A percentile compares a stretch with the other conserved stretches of the same genome.
Conservation (phyloP, 2,888 invertebrate species). For the Tipula lateralis region DNA sequence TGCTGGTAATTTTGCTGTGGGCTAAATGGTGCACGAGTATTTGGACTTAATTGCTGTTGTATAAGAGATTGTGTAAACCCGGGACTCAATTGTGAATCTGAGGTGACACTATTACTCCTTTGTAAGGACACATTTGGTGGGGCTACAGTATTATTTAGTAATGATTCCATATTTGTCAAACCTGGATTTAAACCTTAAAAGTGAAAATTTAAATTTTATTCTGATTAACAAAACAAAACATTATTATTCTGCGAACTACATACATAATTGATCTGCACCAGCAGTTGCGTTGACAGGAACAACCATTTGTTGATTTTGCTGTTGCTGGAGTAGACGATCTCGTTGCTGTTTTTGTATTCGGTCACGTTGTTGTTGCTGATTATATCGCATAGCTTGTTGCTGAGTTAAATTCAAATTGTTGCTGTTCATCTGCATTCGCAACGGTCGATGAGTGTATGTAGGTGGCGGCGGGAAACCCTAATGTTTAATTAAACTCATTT, state of each 20-base stretch:
- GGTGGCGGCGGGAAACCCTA: slow-evolving; percentile 48
- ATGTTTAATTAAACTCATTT: too few species aligned
- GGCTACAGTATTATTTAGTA: slow-evolving; percentile 73
- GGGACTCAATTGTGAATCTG: slow-evolving; percentile 61
- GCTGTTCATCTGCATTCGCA: slow-evolving; percentile 40
- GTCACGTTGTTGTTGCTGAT: slow-evolving; percentile 42
- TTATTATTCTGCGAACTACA: slow-evolving; percentile 34
- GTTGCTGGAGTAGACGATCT: slow-evolving; percentile 68
- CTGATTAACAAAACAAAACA: background rate
- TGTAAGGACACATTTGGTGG: slow-evolving; percentile 87
- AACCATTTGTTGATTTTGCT: slow-evolving; percentile 74
- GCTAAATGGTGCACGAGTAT: slow-evolving; percentile 47
- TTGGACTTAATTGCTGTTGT: slow-evolving; percentile 49
- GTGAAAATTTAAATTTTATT: background rate
- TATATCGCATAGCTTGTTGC: slow-evolving; percentile 31
- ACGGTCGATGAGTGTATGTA: slow-evolving; percentile 42
- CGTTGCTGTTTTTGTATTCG: slow-evolving; percentile 56
- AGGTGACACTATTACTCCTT: slow-evolving; percentile 57
- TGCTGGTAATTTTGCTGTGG: slow-evolving; percentile 47
- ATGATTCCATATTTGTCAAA: slow-evolving; percentile 67
- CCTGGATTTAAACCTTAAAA: slow-evolving; percentile 45
- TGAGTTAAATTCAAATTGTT: background rate
- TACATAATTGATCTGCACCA: slow-evolving; percentile 46
- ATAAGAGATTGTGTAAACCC: slow-evolving; percentile 52
- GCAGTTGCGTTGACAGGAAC: slow-evolving; percentile 73